Evolutionary conservation across 1,140 invertebrate genomes (phyloP).

Genomic region (Nomia melanderi): DNA sequence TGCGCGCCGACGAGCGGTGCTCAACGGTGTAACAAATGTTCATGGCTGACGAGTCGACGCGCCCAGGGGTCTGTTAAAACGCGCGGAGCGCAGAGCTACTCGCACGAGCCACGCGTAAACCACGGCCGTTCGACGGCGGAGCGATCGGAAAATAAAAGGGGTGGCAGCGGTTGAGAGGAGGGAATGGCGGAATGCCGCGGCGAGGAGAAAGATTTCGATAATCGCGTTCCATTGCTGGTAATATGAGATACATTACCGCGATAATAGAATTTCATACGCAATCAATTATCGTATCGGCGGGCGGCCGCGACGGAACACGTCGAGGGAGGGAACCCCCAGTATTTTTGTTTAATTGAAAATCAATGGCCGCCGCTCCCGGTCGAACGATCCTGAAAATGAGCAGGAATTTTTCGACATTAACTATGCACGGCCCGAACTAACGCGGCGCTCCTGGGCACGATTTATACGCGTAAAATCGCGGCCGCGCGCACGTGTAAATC

Average conservation of each 20-base stretch:
- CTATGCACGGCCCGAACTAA: not conserved
- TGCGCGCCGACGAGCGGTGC: not conserved
- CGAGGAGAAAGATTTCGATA: not conserved
- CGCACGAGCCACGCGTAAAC: not conserved
- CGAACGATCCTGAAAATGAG: constrained; percentile 20
- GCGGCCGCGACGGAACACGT: no score
- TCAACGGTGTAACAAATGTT: constrained; percentile 23
- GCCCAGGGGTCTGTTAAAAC: constrained; percentile 28
- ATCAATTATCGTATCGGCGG: not conserved
- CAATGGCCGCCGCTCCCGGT: constrained; percentile 3
- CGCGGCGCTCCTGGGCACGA: not conserved
- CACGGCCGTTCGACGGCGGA: no score
- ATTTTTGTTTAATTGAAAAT: constrained; percentile 2
- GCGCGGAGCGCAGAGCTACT: constrained; percentile 3
- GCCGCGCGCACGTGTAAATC: constrained; percentile 18
- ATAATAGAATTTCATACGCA: constrained; percentile 21
- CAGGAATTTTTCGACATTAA: constrained; percentile 28
- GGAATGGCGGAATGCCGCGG: no score
- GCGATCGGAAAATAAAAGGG: not conserved
- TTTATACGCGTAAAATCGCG: constrained; percentile 32
- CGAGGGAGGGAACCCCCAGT: no score
- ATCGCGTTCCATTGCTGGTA: not conserved
- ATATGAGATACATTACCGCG: not conserved
- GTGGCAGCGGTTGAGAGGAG: no score
- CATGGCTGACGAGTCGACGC: constrained; percentile 11